These are phyloP conservation scores for Sabellastarte sp. DNA, from an alignment of 2,888 invertebrate genomes.

Conservation along the genomic window DNA sequence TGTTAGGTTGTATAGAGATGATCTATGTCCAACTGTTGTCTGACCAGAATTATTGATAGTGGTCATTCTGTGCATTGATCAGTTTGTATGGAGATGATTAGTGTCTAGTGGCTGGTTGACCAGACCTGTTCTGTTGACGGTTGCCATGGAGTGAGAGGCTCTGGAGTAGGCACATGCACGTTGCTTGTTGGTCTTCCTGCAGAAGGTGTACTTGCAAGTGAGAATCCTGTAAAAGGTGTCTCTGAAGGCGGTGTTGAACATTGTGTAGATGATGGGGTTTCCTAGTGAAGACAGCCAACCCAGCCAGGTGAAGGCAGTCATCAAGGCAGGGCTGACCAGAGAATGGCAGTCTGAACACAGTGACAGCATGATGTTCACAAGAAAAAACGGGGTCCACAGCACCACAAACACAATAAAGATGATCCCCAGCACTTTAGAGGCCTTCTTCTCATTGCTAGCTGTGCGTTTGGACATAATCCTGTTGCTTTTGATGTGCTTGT, in stretches of 20 bases:
- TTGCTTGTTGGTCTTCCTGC: too few species aligned
- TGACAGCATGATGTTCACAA: conserved; percentile 49
- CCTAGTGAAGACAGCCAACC: conserved; percentile 56
- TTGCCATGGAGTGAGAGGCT: too few species aligned
- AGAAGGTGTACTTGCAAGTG: conserved; percentile 30
- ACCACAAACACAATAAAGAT: conserved; percentile 57
- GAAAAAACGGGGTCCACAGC: conserved; percentile 57
- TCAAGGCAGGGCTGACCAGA: conserved; percentile 40
- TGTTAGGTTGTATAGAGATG: too few species aligned
- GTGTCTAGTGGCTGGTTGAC: too few species aligned
- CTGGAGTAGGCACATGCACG: too few species aligned
- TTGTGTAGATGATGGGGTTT: conserved; percentile 59
- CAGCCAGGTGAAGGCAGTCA: conserved; percentile 55
- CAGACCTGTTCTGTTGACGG: too few species aligned
- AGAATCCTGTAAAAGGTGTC: conserved; percentile 51
- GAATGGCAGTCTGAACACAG: conserved; percentile 42
- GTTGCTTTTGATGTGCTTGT: too few species aligned
- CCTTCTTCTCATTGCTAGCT: conserved; percentile 51
- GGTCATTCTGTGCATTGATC: too few species aligned
- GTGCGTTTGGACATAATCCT: conserved; percentile 29
- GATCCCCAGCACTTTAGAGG: conserved; percentile 57
- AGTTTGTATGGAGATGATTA: too few species aligned
- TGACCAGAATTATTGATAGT: too few species aligned
- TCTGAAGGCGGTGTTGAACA: conserved; percentile 58
- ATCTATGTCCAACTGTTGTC: too few species aligned